Conservation (phyloP, 1,140 invertebrate species). For the Hetaerina americana region DNA sequence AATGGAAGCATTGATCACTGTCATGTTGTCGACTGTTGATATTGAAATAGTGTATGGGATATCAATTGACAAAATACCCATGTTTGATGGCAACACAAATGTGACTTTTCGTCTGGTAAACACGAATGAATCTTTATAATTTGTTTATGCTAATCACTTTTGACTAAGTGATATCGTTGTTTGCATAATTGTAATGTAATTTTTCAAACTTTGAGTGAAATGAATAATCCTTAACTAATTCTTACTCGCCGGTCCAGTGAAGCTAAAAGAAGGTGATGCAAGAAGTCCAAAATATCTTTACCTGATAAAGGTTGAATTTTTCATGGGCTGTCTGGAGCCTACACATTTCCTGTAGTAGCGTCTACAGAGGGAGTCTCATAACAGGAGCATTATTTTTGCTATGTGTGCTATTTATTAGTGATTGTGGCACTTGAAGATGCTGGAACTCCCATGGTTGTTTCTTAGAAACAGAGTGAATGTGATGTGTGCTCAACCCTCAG, state of each 20-base stretch:
- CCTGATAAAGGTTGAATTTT: conserved; percentile 8
- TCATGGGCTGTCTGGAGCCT: not conserved
- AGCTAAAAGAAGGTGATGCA: conserved; percentile 40
- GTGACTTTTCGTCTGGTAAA: no score
- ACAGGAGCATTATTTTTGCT: not conserved
- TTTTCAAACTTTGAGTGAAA: no score
- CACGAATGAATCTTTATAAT: no score
- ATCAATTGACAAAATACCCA: no score
- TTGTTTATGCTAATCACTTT: no score
- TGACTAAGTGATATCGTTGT: no score
- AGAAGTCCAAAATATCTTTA: conserved; percentile 16
- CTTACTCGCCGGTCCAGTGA: conserved; percentile 40
- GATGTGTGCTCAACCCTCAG: not conserved
- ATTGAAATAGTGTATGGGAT: no score
- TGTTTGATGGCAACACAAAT: no score
- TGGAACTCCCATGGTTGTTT: not conserved
- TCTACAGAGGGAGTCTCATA: not conserved
- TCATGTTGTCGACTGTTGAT: no score
- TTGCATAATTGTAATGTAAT: no score
- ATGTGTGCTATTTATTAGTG: not conserved
- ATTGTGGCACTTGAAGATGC: not conserved
- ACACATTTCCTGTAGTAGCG: not conserved
- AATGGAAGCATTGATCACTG: no score
- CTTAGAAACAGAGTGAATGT: not conserved
- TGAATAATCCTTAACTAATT: conserved; percentile 29